These are phyloP conservation scores for Centropus unirufus DNA, from an alignment of 2,113 vertebrate species.

Conservation along the genomic window DNA sequence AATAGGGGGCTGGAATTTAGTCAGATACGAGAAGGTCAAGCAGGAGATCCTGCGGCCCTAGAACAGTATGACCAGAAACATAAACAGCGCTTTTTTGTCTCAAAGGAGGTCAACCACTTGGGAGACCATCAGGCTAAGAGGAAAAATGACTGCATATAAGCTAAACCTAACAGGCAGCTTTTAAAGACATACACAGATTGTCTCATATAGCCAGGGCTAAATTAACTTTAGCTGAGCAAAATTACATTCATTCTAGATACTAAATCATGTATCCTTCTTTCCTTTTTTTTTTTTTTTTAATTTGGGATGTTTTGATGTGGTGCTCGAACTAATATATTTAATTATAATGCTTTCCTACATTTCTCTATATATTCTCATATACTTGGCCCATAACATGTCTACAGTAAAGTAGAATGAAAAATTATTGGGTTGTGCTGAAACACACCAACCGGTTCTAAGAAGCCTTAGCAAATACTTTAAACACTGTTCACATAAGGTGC, in stretches of 20 bases:
- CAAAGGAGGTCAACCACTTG: not conserved
- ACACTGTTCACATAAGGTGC: slow-evolving; percentile 25
- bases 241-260: not conserved
- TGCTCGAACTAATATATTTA: not conserved
- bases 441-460: not conserved
- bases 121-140: not conserved
- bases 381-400: not conserved
- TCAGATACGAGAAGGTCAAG: not conserved
- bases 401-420: not conserved
- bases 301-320: not conserved
- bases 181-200: not conserved
- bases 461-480: slow-evolving; percentile 13
- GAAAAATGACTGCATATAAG: not conserved
- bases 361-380: not conserved
- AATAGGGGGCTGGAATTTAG: not conserved
- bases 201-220: not conserved
- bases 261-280: not conserved
- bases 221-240: slow-evolving; percentile 16
- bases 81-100: not conserved
- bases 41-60: not conserved
- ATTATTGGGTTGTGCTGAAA: not conserved
- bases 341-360: not conserved
- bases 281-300: not conserved
- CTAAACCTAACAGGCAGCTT: not conserved
- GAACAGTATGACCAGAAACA: not conserved